Conservation (phyloP, 2,888 invertebrate species). For the Tridacna crocea region DNA sequence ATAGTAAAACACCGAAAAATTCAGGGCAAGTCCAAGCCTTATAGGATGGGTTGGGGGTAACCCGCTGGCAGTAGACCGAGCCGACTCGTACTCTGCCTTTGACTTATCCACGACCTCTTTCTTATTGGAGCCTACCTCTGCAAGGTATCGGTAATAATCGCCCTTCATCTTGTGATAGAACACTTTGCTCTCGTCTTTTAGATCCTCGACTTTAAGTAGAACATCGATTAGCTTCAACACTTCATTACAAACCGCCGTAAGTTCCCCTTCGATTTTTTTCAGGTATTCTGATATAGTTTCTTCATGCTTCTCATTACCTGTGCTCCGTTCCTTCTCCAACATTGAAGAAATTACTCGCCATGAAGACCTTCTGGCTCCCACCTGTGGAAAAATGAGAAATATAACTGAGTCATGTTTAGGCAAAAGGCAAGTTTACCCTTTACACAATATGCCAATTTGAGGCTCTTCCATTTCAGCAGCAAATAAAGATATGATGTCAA, state of each 20-base stretch:
- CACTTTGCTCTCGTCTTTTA: conserved; percentile 86
- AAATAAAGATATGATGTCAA: too few relatives aligned
- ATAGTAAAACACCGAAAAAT: conserved; percentile 99
- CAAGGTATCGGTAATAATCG: conserved; percentile 99
- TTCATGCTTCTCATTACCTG: conserved; percentile 22
- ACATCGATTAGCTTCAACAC: conserved; percentile 98
- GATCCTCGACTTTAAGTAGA: conserved; percentile 90
- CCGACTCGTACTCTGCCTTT: conserved; percentile 97
- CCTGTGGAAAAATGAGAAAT: conserved; percentile 81
- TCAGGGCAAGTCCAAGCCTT: conserved; percentile 98
- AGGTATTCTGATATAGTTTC: conserved; percentile 94
- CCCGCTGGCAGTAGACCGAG: conserved; percentile 97
- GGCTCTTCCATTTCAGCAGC: too few relatives aligned
- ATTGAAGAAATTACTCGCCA: conserved; percentile 99
- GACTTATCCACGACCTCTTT: conserved; percentile 38
- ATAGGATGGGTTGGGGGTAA: conserved; percentile 99
- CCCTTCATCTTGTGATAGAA: conserved; percentile 99
- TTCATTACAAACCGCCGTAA: conserved; percentile 99
- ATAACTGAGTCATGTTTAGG: too few relatives aligned
- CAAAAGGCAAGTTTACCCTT: too few relatives aligned
- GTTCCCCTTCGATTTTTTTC: conserved; percentile 99
- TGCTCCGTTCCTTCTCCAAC: conserved; percentile 96
- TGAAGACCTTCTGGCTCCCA: conserved; percentile 97
- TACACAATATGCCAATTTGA: too few relatives aligned
- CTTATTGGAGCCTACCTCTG: conserved; percentile 90